Evolutionary conservation across 2,888 invertebrate species (phyloP).

Genomic region (Ischnura elegans): DNA sequence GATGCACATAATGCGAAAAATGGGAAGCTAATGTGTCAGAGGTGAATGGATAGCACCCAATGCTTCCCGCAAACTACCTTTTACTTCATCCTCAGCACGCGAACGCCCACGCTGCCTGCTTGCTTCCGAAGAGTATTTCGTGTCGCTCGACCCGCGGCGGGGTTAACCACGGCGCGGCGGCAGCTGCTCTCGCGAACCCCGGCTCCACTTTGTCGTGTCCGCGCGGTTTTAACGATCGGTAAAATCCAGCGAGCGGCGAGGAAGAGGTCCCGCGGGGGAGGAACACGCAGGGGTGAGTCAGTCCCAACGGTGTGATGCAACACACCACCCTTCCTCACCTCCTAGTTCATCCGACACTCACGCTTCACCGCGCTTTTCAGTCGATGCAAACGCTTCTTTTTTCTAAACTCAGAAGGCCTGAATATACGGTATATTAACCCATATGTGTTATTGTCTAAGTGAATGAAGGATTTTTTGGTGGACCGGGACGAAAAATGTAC

Average conservation of each 20-base stretch:
- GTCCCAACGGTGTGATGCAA: background rate
- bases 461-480: too few species aligned
- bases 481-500: too few species aligned
- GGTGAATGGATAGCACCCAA: too few species aligned
- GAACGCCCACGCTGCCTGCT: background rate
- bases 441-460: too few species aligned
- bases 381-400: too few species aligned
- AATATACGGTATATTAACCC: too few species aligned
- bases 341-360: background rate
- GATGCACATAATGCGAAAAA: too few species aligned
- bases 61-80: too few species aligned
- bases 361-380: background rate
- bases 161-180: background rate
- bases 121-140: background rate
- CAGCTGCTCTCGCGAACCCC: background rate
- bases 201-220: background rate
- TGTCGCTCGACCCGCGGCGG: background rate
- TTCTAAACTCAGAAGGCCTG: too few species aligned
- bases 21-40: too few species aligned
- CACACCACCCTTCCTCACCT: background rate
- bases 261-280: background rate
- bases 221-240: conserved; percentile 27
- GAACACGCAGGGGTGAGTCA: background rate
- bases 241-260: background rate
- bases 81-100: background rate